Base-by-base conservation (phyloP, 2,797 vertebrate genomes). In the Prunella strophiata region DNA sequence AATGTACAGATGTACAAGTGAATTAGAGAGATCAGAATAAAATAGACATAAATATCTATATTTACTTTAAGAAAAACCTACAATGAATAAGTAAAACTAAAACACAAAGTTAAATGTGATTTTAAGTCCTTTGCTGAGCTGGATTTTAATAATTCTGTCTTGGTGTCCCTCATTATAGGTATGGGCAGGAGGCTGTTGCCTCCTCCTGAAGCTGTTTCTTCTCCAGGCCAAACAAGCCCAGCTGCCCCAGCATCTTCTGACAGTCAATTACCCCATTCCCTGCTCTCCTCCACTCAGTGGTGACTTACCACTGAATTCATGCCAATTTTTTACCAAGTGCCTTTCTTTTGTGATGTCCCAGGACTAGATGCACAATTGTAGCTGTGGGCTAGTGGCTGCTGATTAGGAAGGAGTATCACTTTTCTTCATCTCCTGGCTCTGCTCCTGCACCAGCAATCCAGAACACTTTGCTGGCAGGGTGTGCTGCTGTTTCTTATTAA, bases 271-370 rank as follows among this genome's bases (percentile, higher is more conserved):
- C 23, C 61, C 13, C 23, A 52, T 20, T 30, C 74, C 30, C 36
- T 71, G 16, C 4, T 51, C 11, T 19, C 2, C 4, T 13, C 5
- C 3, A 2, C 19, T 13, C 15, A 14, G 4, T 59, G 16, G 6
- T 77, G 10, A 7, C 2, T 6, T 13, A 10, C 27, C 19, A 59
- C 19, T 34, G 32, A 84, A 48, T 59, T 59, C 7, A 36, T 15
- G 18, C 0, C 26, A 47, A 7, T 47, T 90, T 65, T 75, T 75
- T n/a, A n/a, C 68, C 12, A 4, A 59, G 13, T 29, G 3, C 1
- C 10, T 90, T 73, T 88, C 3, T 25, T 8, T 68, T 57, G 10
- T 16, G 2, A 4, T 57, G 17, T 45, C 11, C 25, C 13, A 25
- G 75, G 45, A 43, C 11, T 23, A 9, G 16, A 20, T 52, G 17